Percentiles rank a stretch among this genome's conserved stretches.
These are phyloP conservation scores for Myiotriccus ornatus DNA, from an alignment of 2,797 vertebrate genomes.

Conservation along the genomic window DNA sequence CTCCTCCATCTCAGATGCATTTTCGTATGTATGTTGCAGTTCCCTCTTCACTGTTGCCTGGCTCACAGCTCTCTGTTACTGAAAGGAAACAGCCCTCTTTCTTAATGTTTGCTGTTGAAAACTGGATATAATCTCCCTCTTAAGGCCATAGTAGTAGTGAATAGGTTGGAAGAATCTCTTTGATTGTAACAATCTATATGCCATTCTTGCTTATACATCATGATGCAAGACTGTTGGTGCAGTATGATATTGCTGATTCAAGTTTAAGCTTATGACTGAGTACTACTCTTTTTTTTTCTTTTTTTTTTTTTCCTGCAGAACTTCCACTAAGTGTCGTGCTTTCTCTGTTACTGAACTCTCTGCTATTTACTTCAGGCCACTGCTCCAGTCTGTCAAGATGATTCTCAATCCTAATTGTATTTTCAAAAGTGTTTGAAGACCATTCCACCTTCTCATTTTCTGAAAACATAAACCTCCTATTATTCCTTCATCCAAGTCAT, in stretches of 20 bases:
- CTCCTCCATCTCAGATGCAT: not conserved
- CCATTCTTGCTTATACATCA: not conserved
- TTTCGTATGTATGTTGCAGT: not conserved
- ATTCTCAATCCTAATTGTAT: not conserved
- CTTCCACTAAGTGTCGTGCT: not conserved
- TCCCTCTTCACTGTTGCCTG: not conserved
- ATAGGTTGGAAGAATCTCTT: not conserved
- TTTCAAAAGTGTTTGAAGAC: not conserved
- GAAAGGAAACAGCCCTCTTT: not conserved
- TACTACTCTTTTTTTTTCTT: not conserved
- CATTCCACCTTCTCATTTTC: not conserved
- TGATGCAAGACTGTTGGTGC: fast-evolving
- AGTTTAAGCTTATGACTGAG: not conserved
- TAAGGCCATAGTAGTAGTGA: not conserved
- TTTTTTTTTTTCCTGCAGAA: not conserved
- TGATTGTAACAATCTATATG: not conserved
- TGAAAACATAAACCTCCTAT: not conserved
- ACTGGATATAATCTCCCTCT: not conserved
- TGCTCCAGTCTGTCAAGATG: not conserved
- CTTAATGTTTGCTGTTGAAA: not conserved
- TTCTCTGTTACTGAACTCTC: not conserved
- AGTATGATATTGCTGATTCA: not conserved
- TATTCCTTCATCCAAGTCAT: not conserved
- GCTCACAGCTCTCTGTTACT: not conserved
- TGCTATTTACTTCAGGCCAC: not conserved